Conservation (phyloP, 1,140 invertebrate genomes). For the Platyura marginata region DNA sequence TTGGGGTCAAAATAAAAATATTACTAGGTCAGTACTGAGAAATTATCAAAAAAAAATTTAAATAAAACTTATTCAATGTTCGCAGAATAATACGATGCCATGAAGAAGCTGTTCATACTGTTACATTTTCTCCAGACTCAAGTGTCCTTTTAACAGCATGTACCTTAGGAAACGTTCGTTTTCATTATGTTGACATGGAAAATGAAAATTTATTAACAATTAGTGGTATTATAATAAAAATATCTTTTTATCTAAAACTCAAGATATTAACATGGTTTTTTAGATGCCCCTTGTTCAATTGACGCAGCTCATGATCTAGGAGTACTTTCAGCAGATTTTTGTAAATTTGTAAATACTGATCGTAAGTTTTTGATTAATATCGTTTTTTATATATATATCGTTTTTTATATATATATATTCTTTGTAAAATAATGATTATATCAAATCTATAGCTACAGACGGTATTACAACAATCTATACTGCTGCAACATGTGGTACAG, state of each 20-base stretch:
- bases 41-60: too few relatives aligned
- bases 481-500: conserved; percentile 49
- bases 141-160: conserved; percentile 44
- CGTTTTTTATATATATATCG: too few relatives aligned
- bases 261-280: conserved; percentile 1
- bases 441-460: conserved; percentile 4
- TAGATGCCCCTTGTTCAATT: conserved; percentile 11
- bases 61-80: too few relatives aligned
- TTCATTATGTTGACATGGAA: conserved; percentile 37
- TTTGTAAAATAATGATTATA: too few relatives aligned
- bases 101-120: conserved; percentile 41
- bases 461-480: conserved; percentile 27
- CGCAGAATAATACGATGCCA: conserved; percentile 41
- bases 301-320: conserved; percentile 59
- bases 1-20: conserved; percentile 4
- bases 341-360: conserved; percentile 15
- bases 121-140: conserved; percentile 45
- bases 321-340: conserved; percentile 45
- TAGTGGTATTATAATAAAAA: too few relatives aligned
- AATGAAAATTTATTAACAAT: background rate
- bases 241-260: too few relatives aligned
- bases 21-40: background rate
- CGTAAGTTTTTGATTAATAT: conserved; percentile 12
- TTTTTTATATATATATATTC: too few relatives aligned
- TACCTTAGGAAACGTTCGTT: conserved; percentile 37